These are phyloP conservation scores for Drosophila rhopaloa DNA, from an alignment of 1,140 invertebrate genomes.

Conservation along the genomic window DNA sequence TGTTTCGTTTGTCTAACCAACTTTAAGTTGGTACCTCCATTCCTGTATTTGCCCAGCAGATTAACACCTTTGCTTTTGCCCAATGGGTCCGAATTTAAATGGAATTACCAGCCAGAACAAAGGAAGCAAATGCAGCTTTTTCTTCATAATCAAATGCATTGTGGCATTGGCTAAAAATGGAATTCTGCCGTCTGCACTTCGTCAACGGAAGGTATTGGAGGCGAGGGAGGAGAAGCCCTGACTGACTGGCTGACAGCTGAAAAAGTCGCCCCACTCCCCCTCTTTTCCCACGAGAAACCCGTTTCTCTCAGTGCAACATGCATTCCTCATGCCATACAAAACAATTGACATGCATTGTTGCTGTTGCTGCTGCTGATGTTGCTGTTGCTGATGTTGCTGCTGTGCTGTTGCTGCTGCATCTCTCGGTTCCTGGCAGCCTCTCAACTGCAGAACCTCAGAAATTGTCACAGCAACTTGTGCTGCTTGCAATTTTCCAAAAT, in stretches of 20 bases:
- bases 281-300: constrained; percentile 27
- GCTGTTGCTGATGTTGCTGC: constrained; percentile 17
- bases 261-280: constrained; percentile 52
- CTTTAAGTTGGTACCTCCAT: constrained; percentile 8
- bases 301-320: constrained; percentile 68
- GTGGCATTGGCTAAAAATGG: constrained; percentile 78
- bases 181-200: constrained; percentile 79
- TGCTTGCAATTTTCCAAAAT: constrained; percentile 72
- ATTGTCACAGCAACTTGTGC: constrained; percentile 60
- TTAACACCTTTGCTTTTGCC: constrained; percentile 67
- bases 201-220: constrained; percentile 33
- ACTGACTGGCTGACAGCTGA: constrained; percentile 48
- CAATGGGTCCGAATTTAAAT: constrained; percentile 18
- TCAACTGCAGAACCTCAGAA: constrained; percentile 58
- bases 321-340: constrained; percentile 81
- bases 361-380: constrained; percentile 25
- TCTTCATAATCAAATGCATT: constrained; percentile 78
- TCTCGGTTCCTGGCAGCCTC: constrained; percentile 28
- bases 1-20: constrained; percentile 9
- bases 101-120: constrained; percentile 26
- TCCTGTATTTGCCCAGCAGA: constrained; percentile 62
- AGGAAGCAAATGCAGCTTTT: constrained; percentile 26
- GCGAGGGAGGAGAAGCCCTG: constrained; percentile 6
- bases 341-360: constrained; percentile 81
- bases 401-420: constrained; percentile 17